These are phyloP conservation scores for Cephalopholis sonnerati DNA, from an alignment of 2,113 vertebrate genomes.

Conservation along the genomic window DNA sequence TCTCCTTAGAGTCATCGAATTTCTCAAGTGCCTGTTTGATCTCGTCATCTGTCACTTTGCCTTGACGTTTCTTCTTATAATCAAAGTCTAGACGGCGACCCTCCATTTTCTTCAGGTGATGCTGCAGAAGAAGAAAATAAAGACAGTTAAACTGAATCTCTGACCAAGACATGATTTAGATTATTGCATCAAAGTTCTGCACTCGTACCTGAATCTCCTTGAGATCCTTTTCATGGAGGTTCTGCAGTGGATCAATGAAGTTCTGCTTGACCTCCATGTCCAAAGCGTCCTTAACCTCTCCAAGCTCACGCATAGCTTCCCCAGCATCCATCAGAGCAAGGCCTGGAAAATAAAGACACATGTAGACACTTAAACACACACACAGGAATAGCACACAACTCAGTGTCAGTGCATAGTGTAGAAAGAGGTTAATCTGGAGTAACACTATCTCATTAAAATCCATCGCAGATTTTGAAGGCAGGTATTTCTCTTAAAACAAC, in stretches of 20 bases:
- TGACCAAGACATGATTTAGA: neutral
- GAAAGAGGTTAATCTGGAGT: neutral
- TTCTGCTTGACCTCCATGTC: constrained; percentile 99
- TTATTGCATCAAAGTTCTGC: neutral
- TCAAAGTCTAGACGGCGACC: constrained; percentile 98
- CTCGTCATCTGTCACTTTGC: constrained; percentile 95
- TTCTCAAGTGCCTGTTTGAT: constrained; percentile 97
- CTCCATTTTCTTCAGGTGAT: constrained; percentile 97
- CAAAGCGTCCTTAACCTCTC: constrained; percentile 96
- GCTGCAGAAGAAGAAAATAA: constrained; percentile 81
- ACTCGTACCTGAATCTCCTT: constrained; percentile 94
- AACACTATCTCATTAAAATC: neutral
- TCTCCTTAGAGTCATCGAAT: constrained; percentile 98
- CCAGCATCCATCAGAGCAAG: constrained; percentile 92
- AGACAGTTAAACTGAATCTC: neutral
- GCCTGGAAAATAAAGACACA: constrained; percentile 80
- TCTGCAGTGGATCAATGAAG: constrained; percentile 97
- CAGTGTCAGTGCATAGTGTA: neutral
- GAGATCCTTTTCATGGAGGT: constrained; percentile 97
- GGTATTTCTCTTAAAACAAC: constrained; percentile 1
- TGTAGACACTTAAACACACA: neutral
- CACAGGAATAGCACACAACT: neutral
- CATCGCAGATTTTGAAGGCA: neutral
- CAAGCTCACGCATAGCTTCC: constrained; percentile 95
- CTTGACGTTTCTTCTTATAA: constrained; percentile 99